Evolutionary conservation across 2,113 vertebrate species (phyloP), one percentile per base, ranked within the genome.

Genomic region (Triplophysa rosa): DNA sequence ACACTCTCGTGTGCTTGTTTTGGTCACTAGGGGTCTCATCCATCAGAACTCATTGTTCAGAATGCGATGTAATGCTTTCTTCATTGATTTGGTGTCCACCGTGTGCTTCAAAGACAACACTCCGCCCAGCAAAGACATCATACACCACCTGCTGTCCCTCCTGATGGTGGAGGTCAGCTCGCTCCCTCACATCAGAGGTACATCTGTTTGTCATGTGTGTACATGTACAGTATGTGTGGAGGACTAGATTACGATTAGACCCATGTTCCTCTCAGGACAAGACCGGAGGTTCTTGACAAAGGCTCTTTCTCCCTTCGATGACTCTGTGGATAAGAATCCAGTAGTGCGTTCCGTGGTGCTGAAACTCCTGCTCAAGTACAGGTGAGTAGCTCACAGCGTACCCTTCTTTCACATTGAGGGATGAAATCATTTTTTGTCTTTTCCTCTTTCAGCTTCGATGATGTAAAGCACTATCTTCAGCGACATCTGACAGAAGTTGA

Each of bases 351-450:
- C 97, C 0, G 93, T 97, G 4, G 89, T 99, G 67, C 92, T 99
- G 64, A 98, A 99, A 85, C 93, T 98, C 33, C 94, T 99, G 47
- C 80, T 99, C 49, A 98, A 99, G 81, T 98, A 98, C 91, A 98
- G 96, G 97, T 98, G 80, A 86, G 84, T 26, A 29, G 68, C 49
- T 68, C 68, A 37, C 68, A 71, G 8, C 26, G 11, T 9, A 1
- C 26, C 37, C 37, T 47, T 37, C 58, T 62, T 12, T 19, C 29
- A 37, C 6, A 71, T 29, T 29, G 59, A 33, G 64, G 1, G 8
- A 56, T 1, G 5, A 2, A 77, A 42, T 69, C 59, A 56, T 76
- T 65, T 65, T 77, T 12, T 56, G 24, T n/a, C 0, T 40, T 47
- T 23, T 13, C 2, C 10, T 23, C 73, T 45, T 85, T 9, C 66